Conservation (phyloP, 2,888 invertebrate genomes). For the Lacanobia wlatinum region DNA sequence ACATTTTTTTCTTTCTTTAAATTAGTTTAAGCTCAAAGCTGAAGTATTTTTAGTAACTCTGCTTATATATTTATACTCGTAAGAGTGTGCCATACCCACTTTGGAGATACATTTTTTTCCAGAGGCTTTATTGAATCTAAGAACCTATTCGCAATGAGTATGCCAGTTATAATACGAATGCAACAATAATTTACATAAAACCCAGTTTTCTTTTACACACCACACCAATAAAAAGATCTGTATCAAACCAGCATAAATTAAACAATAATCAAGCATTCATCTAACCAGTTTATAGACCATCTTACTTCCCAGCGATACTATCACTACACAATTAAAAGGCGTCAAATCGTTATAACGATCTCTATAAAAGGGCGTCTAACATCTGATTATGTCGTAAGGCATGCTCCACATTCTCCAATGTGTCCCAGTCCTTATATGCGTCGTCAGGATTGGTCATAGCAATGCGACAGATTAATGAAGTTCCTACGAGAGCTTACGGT, state of each 20-base stretch:
- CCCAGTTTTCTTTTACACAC: not conserved
- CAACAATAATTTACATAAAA: constrained; percentile 3
- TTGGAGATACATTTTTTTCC: not conserved
- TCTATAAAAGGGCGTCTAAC: constrained; percentile 50
- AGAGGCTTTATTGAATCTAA: not conserved
- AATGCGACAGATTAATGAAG: constrained; percentile 61
- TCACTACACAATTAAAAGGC: constrained; percentile 56
- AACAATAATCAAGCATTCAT: constrained; percentile 22
- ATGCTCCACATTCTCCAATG: constrained; percentile 60
- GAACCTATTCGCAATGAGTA: too few relatives aligned
- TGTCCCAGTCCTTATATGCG: constrained; percentile 60
- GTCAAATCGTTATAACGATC: constrained; percentile 56
- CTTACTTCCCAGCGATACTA: constrained; percentile 26
- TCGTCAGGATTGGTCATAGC: constrained; percentile 55
- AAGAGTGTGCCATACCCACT: not conserved
- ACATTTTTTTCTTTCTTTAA: too few relatives aligned
- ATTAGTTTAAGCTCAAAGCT: too few relatives aligned
- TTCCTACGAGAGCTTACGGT: constrained; percentile 47
- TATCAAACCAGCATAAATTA: constrained; percentile 30
- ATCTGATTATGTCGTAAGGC: constrained; percentile 66
- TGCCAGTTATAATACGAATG: too few relatives aligned
- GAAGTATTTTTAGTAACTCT: too few relatives aligned
- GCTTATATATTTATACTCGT: too few relatives aligned
- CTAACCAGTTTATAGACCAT: constrained; percentile 9
- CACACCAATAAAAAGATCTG: constrained; percentile 7